A percentile compares a stretch with the other conserved stretches of the same genome.
These are phyloP conservation scores for Brachyalestes nurse DNA, from an alignment of 2,797 vertebrate genomes.

Conservation along the genomic window DNA sequence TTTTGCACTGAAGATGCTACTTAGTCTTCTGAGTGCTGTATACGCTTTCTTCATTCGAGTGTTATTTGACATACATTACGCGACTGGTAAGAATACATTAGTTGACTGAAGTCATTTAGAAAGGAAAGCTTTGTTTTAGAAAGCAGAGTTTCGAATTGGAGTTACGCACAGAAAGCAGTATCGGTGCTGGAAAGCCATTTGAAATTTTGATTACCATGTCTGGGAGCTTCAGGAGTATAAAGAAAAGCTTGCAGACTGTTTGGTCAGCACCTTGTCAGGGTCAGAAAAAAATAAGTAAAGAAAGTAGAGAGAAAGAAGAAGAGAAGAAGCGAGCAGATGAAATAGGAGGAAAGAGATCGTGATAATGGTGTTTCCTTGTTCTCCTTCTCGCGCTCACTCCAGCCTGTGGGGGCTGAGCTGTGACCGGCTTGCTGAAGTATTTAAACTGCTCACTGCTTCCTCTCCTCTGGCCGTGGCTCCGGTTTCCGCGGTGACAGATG, in stretches of 20 bases:
- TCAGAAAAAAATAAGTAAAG: conserved; percentile 49
- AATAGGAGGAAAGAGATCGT: conserved; percentile 69
- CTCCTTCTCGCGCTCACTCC: conserved; percentile 63
- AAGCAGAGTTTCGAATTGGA: conserved; percentile 14
- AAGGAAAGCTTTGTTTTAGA: background rate
- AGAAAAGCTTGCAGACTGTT: conserved; percentile 15
- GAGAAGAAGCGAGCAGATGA: conserved; percentile 57
- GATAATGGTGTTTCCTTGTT: too few relatives aligned
- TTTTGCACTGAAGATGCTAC: background rate
- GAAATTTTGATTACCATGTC: background rate
- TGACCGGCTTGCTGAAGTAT: conserved; percentile 75
- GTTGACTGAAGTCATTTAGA: background rate
- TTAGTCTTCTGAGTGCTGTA: background rate
- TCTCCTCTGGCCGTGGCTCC: conserved; percentile 68
- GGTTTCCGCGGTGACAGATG: conserved; percentile 69
- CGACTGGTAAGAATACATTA: background rate
- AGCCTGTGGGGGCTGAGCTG: conserved; percentile 64
- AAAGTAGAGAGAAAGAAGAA: conserved; percentile 54
- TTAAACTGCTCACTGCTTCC: conserved; percentile 64
- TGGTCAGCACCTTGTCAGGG: conserved; percentile 41
- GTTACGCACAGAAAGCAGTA: background rate
- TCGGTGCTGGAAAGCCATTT: background rate
- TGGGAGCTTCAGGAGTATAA: background rate
- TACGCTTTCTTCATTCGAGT: conserved; percentile 6
- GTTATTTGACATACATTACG: conserved; percentile 32